Evolutionary conservation across 2,888 invertebrate species (phyloP).

Genomic region (Athalia circularis): DNA sequence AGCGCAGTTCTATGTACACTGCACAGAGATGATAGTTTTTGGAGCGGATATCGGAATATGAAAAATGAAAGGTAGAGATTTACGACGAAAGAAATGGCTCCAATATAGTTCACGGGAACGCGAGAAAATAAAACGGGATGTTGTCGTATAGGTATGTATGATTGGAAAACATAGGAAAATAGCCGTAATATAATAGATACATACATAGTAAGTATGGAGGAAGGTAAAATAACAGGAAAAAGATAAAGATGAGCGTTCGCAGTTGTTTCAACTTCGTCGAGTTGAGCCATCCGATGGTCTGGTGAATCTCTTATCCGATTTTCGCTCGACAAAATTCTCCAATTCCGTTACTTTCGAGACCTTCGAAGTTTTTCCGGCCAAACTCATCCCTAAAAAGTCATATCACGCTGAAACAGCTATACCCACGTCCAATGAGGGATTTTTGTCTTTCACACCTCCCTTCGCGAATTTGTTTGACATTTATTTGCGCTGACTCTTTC

Average conservation of each 20-base stretch:
- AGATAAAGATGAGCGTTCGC: conserved; percentile 1
- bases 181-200: no score
- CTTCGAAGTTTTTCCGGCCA: not conserved
- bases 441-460: no score
- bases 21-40: conserved; percentile 1
- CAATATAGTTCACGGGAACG: no score
- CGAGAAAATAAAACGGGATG: no score
- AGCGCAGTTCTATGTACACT: not conserved
- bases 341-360: not conserved
- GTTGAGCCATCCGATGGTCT: not conserved
- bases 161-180: no score
- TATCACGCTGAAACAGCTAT: no score
- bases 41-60: conserved; percentile 2
- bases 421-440: no score
- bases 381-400: not conserved
- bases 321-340: conserved; percentile 10
- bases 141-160: no score
- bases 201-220: no score
- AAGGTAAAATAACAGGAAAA: not conserved
- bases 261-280: conserved; percentile 17
- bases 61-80: conserved; percentile 28
- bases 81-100: not conserved
- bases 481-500: no score
- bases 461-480: no score
- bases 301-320: conserved; percentile 7